Evolutionary conservation across 1,140 invertebrate genomes (phyloP).

Genomic region (Drosophila micromelanica): DNA sequence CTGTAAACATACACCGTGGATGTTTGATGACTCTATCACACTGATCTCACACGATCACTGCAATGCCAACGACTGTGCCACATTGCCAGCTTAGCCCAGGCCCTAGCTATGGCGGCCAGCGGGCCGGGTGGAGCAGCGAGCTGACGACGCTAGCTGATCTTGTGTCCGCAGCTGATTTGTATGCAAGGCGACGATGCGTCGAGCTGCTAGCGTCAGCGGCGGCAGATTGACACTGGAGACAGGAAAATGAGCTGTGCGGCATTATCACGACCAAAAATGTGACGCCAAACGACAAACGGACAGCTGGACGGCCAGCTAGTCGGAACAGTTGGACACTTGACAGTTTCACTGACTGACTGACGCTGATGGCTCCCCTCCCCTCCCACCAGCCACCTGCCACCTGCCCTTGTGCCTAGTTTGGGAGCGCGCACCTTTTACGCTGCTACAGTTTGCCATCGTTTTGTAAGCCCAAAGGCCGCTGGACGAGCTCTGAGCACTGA

Average conservation of each 20-base stretch:
- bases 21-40: conserved; percentile 55
- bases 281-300: conserved; percentile 56
- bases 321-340: conserved; percentile 18
- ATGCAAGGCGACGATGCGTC: conserved; percentile 40
- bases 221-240: conserved; percentile 77
- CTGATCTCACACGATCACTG: conserved; percentile 27
- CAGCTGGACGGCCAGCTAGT: not conserved
- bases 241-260: conserved; percentile 75
- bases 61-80: conserved; percentile 29
- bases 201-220: conserved; percentile 41
- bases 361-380: not conserved
- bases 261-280: conserved; percentile 78
- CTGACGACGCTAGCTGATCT: conserved; percentile 17
- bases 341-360: conserved; percentile 56
- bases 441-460: conserved; percentile 46
- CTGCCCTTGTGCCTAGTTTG: conserved; percentile 29
- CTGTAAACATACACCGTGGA: conserved; percentile 32
- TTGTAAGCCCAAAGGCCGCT: conserved; percentile 24
- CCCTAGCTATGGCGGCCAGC: conserved; percentile 8
- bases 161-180: conserved; percentile 49
- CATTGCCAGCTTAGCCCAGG: conserved; percentile 9
- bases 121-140: conserved; percentile 1
- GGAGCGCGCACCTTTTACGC: conserved; percentile 23
- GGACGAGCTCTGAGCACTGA: conserved; percentile 6
- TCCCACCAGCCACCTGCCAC: not conserved